Base-by-base conservation (phyloP, 2,113 vertebrate species). In the Cebus imitator region DNA sequence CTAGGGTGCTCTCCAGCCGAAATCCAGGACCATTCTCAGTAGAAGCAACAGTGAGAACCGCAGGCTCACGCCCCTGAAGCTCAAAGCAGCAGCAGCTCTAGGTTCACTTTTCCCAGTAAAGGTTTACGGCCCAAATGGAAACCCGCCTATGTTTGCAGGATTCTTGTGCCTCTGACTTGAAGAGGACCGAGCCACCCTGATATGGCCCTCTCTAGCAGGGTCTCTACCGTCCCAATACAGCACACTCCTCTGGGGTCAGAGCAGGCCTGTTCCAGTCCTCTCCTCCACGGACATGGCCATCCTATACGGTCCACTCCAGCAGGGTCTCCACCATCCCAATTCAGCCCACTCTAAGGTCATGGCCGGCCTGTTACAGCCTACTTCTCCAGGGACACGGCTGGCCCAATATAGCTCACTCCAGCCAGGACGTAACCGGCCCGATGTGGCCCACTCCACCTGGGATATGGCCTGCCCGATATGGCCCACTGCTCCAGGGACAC, bases 141-240 rank as follows among this genome's bases (percentile, higher is more conserved):
- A 25, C 25, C 21, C 6, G 3, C 30, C 72, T 23, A 17, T 1
- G 0, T 16, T 30, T 16, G 16, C 45, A n/a, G 64, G 52, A 1
- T 20, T 27, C 61, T 30, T 20, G 1, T 52, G 9, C 35, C 84
- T 32, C 48, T 23, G 7, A 16, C 76, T 23, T 0, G 3, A n/a
- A 18, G 10, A 23, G 18, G 45, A 32, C 27, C 32, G 5, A 13
- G 27, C 61, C 61, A 6, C 14, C 27, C 61, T 64, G 61, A 64
- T 12, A 13, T 30, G 61, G 61, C 61, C 61, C 27, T 30, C 61
- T 64, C 27, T 10, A 64, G 61, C 20, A 18, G 40, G 35, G 61
- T 27, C 0, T 0, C 8, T 18, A 11, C 43, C 8, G 0, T 32
- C 32, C 35, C 32, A 3, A 11, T 3, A 25, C 7, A 12, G 43